Conservation (phyloP, 2,888 invertebrate genomes). For the Rosalia funebris region DNA sequence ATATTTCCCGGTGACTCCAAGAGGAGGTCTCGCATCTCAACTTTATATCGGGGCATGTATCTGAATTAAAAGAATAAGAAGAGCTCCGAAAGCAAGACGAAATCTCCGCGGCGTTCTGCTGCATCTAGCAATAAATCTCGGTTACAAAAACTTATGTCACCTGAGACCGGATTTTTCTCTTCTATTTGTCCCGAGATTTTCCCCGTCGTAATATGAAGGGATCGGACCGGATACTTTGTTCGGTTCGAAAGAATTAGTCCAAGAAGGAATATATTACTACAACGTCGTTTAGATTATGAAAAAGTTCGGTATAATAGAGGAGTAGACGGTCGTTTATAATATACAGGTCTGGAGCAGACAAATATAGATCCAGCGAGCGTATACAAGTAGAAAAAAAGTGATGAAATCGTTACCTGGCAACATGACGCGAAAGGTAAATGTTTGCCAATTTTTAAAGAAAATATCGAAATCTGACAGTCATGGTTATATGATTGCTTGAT, state of each 20-base stretch:
- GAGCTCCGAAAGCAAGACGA: constrained; percentile 9
- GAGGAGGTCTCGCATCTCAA: no score
- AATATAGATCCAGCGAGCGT: no score
- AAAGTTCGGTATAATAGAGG: no score
- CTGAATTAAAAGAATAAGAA: constrained; percentile 23
- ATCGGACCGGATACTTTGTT: not conserved
- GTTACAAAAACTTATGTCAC: constrained; percentile 28
- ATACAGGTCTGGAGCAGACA: no score
- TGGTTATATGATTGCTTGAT: no score
- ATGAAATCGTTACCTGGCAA: no score
- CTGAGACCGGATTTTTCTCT: constrained; percentile 21
- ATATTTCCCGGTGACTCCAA: not conserved
- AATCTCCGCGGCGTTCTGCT: not conserved
- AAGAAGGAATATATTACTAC: not conserved
- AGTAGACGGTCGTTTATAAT: no score
- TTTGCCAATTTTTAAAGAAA: no score
- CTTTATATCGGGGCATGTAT: constrained; percentile 22
- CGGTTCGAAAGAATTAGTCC: not conserved
- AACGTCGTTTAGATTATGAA: no score
- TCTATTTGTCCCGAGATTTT: constrained; percentile 21
- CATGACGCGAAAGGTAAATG: no score
- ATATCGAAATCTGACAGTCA: no score
- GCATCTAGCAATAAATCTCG: constrained; percentile 26
- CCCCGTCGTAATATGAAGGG: constrained; percentile 7
- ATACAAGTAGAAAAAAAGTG: no score